A percentile compares a stretch with the other conserved stretches of the same genome.
Evolutionary conservation across 2,888 invertebrate genomes (phyloP).

Genomic region (Dryobota labecula): DNA sequence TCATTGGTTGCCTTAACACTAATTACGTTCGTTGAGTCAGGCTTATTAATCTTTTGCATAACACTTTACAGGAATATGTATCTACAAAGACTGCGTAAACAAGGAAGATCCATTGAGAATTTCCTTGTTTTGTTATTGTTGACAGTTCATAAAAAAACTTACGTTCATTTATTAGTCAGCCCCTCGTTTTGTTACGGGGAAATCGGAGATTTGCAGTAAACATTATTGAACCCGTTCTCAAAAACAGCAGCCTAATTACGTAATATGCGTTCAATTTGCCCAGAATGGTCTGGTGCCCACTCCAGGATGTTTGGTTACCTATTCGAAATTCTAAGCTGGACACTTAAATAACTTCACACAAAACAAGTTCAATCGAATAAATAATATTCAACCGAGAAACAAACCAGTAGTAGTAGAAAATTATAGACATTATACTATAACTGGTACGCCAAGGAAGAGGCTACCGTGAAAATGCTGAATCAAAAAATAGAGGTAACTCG

Average conservation of each 20-base stretch:
- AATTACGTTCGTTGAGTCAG: slow-evolving; percentile 15
- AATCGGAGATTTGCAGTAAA: not conserved
- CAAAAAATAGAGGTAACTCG: no score
- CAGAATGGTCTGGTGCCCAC: no score
- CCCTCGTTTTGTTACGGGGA: not conserved
- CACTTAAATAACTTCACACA: no score
- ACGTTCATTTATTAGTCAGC: not conserved
- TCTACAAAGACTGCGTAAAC: not conserved
- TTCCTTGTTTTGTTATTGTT: slow-evolving; percentile 7
- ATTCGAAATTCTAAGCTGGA: no score
- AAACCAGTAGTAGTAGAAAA: no score
- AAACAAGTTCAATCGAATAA: no score
- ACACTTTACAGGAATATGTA: slow-evolving; percentile 26
- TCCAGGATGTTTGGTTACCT: no score
- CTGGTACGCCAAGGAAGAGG: no score
- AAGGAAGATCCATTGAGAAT: not conserved
- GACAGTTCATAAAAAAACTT: not conserved
- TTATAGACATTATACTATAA: no score
- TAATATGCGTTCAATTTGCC: no score
- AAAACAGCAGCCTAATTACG: not conserved
- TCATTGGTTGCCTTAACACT: slow-evolving; percentile 2
- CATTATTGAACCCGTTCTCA: not conserved
- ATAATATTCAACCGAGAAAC: no score
- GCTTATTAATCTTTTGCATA: not conserved
- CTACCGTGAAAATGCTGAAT: no score